These are phyloP conservation scores for Pachycephala philippinensis DNA, from an alignment of 2,113 vertebrate genomes.

Conservation along the genomic window DNA sequence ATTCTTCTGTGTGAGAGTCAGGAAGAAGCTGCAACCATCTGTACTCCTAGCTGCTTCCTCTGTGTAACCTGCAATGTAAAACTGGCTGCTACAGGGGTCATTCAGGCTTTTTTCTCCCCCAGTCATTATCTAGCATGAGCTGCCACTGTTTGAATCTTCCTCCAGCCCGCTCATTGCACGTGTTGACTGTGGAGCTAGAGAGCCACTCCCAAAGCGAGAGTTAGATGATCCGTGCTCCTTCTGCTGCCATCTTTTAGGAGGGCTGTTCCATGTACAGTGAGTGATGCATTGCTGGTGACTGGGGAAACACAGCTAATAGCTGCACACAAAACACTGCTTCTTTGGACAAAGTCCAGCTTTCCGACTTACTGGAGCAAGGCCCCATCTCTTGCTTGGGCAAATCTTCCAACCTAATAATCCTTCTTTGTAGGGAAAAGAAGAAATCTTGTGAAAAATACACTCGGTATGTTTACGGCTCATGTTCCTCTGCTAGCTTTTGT, in stretches of 20 bases:
- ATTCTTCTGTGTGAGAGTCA: background rate
- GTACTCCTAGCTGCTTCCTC: background rate
- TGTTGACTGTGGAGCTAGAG: background rate
- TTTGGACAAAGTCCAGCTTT: background rate
- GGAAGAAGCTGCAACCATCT: slow-evolving; percentile 25
- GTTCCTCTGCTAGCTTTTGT: background rate
- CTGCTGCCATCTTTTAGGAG: background rate
- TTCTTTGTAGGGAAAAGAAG: background rate
- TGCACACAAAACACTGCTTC: background rate
- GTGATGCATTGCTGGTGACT: background rate
- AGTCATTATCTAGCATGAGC: accelerated
- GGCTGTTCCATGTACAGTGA: background rate
- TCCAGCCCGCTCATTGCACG: background rate
- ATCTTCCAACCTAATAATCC: background rate
- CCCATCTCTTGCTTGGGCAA: background rate
- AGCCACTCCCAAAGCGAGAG: background rate
- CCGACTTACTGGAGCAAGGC: background rate
- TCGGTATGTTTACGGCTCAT: accelerated
- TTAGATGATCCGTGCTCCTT: background rate
- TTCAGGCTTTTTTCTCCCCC: background rate
- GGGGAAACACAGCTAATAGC: background rate
- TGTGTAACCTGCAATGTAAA: background rate
- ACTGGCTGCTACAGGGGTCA: background rate
- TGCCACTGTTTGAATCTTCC: background rate
- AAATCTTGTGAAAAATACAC: background rate